Evolutionary conservation across 2,797 vertebrate genomes (phyloP), one percentile per base, ranked within the genome.

Genomic region (Peromyscus melanophrys): DNA sequence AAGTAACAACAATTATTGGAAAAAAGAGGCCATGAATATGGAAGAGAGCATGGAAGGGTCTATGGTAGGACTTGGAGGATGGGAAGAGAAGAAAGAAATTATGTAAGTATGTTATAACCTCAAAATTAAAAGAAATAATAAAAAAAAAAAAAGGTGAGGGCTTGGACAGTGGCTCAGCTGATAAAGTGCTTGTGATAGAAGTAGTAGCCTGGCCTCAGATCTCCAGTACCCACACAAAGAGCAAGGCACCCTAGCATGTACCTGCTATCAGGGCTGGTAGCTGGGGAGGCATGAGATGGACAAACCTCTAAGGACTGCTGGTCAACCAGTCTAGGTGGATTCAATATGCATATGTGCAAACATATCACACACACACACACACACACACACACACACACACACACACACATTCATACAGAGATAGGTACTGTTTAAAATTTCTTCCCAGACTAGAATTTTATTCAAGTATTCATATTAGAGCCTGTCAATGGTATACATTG

Each of bases 391-490:
- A 55, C 52, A 23, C 55, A 81, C 34, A 61, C 14, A 61, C 23
- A 37, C 6, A 46, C 82, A 84, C 59, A 31, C 59, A 83, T 10
- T 9, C 37, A 63, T 2, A 27, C 11, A 63, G 16, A 52, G 8
- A 78, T 3, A 65, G 21, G 16, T 52, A 52, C 23, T 43, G 4
- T 67, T 23, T 40, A 90, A 55, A 90, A 88, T 43, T 80, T 40
- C 29, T 95, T 81, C 40, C 76, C 29, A 85, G 25, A 73, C 10
- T 76, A 92, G 29, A 85, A 49, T 76, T 88, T 23, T 46, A 96
- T 89, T 88, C 57, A 75, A 0, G 9, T 59, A 19, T 95, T 73
- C 14, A 85, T 17, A 11, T 63, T 94, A 92, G 57, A 94, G 75
- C 43, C 43, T 87, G 46, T 61, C 59, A 84, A 37, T 19, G 11